These are phyloP conservation scores for Morbakka virulenta DNA, from an alignment of 30 jellyfish, hydroid and myxozoan species.

Conservation along the genomic window DNA sequence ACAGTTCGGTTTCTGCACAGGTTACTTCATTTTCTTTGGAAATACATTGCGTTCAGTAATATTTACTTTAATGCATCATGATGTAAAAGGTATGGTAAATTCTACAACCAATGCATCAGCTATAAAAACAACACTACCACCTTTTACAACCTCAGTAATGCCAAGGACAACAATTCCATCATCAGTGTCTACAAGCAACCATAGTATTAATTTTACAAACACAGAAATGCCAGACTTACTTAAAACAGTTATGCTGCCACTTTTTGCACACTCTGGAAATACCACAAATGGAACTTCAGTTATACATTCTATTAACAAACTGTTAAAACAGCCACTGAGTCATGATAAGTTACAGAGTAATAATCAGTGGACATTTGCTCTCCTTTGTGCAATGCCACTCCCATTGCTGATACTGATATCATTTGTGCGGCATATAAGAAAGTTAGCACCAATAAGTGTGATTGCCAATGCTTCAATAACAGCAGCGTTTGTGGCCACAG, in stretches of 20 bases:
- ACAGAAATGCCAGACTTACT: background rate
- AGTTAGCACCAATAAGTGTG: constrained; percentile 94
- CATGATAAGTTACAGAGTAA: constrained; percentile 48
- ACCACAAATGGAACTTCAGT: too few species aligned
- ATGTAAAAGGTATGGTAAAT: background rate
- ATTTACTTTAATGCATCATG: constrained; percentile 37
- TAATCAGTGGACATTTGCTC: constrained; percentile 71
- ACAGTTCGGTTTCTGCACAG: constrained; percentile 89
- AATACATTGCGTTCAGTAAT: constrained; percentile 81
- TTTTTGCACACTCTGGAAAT: too few species aligned
- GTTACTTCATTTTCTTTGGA: constrained; percentile 89
- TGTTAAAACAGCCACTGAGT: constrained; percentile 77
- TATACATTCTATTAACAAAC: too few species aligned
- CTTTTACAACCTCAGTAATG: background rate
- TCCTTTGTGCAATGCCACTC: constrained; percentile 61
- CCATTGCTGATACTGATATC: constrained; percentile 69
- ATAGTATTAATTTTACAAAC: too few species aligned
- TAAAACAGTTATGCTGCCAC: too few species aligned
- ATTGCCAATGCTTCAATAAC: constrained; percentile 84
- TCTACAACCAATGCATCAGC: too few species aligned
- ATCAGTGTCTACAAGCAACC: too few species aligned
- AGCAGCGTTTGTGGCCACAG: constrained; percentile 85
- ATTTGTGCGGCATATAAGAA: constrained; percentile 64
- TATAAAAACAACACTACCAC: background rate
- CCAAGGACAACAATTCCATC: background rate